phyloP scores from a whole-genome alignment of 1,140 invertebrate species.

The Trichoplusia ni region DNA sequence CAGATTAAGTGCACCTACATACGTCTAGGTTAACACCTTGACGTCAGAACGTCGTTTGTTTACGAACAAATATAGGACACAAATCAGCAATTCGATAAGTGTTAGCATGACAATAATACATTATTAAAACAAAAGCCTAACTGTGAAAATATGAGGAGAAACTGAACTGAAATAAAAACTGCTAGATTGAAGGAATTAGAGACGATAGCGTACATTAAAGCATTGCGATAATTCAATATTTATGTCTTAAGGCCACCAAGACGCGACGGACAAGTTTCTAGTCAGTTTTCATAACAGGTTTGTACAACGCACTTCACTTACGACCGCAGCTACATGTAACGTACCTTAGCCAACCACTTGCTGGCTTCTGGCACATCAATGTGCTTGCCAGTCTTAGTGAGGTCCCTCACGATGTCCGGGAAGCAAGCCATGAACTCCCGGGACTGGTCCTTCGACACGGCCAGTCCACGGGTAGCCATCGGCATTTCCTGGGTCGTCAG shows the following conservation, averaged over 20 bases:
- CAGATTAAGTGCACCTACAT: neutral
- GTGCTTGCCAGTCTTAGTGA: constrained; percentile 87
- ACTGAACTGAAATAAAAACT: constrained; percentile 9
- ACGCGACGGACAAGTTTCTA: constrained; percentile 12
- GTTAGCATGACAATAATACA: neutral
- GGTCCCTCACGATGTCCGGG: constrained; percentile 91
- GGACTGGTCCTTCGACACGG: constrained; percentile 89
- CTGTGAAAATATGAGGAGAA: neutral
- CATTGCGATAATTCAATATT: constrained; percentile 11
- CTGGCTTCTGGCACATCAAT: constrained; percentile 88
- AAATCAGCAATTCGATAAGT: neutral
- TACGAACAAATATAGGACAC: neutral
- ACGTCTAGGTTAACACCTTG: neutral
- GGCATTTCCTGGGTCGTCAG: constrained; percentile 81
- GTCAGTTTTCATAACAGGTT: constrained; percentile 36
- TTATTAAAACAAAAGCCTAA: neutral
- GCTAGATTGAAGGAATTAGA: neutral
- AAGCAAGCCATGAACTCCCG: constrained; percentile 93
- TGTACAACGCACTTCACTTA: constrained; percentile 42
- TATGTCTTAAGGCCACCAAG: constrained; percentile 22
- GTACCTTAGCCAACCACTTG: constrained; percentile 90
- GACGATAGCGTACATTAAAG: neutral
- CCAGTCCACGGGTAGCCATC: constrained; percentile 83
- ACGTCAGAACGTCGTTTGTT: constrained; percentile 16
- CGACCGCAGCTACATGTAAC: constrained; percentile 64